Percentiles rank a stretch among this genome's conserved stretches.
Evolutionary conservation across 2,888 invertebrate species (phyloP).

Genomic region (Tineola bisselliella): DNA sequence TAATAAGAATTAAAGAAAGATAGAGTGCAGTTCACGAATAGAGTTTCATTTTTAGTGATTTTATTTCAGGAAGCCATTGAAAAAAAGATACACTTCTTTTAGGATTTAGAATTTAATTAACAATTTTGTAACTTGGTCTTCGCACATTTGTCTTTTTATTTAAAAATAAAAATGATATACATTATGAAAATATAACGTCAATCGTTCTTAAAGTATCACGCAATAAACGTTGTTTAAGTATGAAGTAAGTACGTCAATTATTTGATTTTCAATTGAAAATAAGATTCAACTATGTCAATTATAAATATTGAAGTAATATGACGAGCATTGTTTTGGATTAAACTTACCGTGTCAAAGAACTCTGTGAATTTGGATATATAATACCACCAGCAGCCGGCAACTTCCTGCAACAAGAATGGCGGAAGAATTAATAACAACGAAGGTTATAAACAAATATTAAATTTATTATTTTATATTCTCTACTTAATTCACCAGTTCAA

Average conservation of each 20-base stretch:
- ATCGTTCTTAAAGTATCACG: background rate
- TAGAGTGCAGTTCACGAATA: too few species aligned
- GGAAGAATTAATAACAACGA: slow-evolving; percentile 8
- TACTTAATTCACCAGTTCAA: background rate
- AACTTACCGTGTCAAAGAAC: slow-evolving; percentile 84
- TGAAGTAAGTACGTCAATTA: background rate
- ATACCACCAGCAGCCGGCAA: slow-evolving; percentile 91
- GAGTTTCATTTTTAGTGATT: too few species aligned
- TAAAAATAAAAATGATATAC: too few species aligned
- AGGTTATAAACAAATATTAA: background rate
- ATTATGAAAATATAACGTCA: background rate
- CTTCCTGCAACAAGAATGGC: slow-evolving; percentile 71
- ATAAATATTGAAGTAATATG: too few species aligned
- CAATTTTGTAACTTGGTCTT: too few species aligned
- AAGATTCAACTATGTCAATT: too few species aligned
- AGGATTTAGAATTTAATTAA: too few species aligned
- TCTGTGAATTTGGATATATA: slow-evolving; percentile 95
- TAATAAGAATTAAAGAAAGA: too few species aligned
- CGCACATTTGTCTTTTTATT: too few species aligned
- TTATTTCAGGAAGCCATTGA: too few species aligned
- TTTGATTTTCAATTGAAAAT: background rate
- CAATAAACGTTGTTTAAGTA: background rate
- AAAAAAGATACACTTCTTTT: too few species aligned
- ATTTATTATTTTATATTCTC: background rate
- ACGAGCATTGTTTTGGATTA: background rate